Base-by-base conservation (phyloP, 37 sponge, comb jelly and placozoan genomes). In the Beroe forskalii region DNA sequence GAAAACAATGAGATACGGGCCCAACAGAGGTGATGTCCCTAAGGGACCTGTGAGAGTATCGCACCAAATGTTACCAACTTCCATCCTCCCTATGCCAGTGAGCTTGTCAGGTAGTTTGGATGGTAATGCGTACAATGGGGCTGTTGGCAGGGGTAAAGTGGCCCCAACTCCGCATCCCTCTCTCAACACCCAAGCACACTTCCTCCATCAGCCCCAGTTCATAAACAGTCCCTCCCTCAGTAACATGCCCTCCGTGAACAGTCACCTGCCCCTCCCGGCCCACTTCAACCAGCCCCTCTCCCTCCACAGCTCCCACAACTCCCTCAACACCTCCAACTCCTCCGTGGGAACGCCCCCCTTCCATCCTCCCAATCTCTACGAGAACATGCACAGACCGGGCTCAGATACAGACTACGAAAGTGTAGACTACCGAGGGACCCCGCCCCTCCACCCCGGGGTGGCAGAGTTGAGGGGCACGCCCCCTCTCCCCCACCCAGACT, bases 101-200 rank as follows among this genome's bases (percentile, higher is more conserved):
- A 38, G 40, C 75, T 63, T 63, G 66, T 24, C 20, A 30, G 25
- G 66, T 30, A 63, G 66, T 20, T 63, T 63, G 4, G 66, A 24
- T n/a, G 66, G 25, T 4, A 63, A 30, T 20, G 25, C 4, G 3
- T 63, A 63, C 66, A 63, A n/a, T n/a, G n/a, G 66, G 3, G 14
- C 75, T 32, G 9, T 22, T 3, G 35, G 40, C 40, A 72, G 8
- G 35, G 20, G 40, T 20, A 72, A 20, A 20, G 19, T 39, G 8
- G 38, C 30, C 6, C 75, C 75, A 22, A 72, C 75, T 37, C 75
- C 75, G 1, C 75, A 72, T 30, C 75, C 75, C 39, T 72, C 75
- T 20, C 40, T 72, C 12, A 72, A 72, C 75, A 72, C 39, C 8
- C n/a, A n/a, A n/a, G n/a, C n/a, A n/a, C n/a, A n/a, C n/a, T n/a